Evolutionary conservation across 23 tunicate species (phyloP), one percentile per base, ranked within the genome.

Genomic region (Trididemnum nubilum): DNA sequence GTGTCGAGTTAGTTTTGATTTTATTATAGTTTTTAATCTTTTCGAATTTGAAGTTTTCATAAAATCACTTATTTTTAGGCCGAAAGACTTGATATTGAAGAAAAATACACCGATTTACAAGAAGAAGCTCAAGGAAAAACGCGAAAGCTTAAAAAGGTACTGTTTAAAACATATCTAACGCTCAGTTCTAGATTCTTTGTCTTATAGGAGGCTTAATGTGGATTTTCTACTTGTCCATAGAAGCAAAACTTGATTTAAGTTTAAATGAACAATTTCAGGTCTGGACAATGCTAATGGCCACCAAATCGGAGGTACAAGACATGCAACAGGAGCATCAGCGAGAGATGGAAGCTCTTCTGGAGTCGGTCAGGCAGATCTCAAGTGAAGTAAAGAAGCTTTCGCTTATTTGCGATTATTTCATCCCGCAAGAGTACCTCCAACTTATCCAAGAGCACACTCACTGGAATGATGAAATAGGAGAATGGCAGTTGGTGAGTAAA

Each of bases 391-490:
- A 85, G 81, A 54, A 39, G 81, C 91, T 83, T 33, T 64, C 88
- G 21, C 84, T 94, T 57, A 89, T 94, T 78, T 50, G 77, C 70
- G 87, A 89, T 19, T 60, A 84, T 49, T 89, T 88, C 72, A 85
- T 94, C 36, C 98, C 98, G 27, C 87, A 67, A 2, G 90, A 85
- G 30, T 89, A 64, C 51, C 52, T 71, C 2, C 83, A 82, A 30
- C 71, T 94, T 72, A 85, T 94, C 1, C 57, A 75, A 33, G 88
- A 89, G 31, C 88, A 94, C 77, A 86, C 89, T 36, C 86, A 85
- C 52, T 94, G 98, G 98, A 94, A 94, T 60, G 98, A 94, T n/a
- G 91, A 89, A 5, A 89, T 94, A 15, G 98, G 98, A 0, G 98
- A 94, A 65, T 94, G 98, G 98, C 98, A 94, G 54, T 28, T 94